phyloP scores from a whole-genome alignment of 2,113 vertebrate genomes.

The Podarcis muralis region DNA sequence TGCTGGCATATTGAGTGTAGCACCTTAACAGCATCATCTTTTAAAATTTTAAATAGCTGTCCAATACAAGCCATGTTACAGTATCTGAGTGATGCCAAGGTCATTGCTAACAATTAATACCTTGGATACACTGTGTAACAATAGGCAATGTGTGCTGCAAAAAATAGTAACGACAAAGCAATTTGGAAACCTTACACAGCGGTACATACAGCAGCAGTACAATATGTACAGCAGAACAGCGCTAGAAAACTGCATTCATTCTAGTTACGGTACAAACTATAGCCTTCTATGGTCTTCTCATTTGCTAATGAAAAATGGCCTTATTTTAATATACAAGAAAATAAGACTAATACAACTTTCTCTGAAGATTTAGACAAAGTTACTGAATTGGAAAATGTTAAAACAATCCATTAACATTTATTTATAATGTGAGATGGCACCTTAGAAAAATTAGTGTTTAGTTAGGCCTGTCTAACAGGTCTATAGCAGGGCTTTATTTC shows the following conservation, averaged over 20 bases:
- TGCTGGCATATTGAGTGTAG: too few relatives aligned
- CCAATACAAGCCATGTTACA: not conserved
- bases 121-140: not conserved
- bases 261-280: not conserved
- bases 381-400: not conserved
- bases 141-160: not conserved
- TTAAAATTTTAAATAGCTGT: too few relatives aligned
- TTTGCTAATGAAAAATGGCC: not conserved
- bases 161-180: not conserved
- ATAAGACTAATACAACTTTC: not conserved
- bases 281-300: not conserved
- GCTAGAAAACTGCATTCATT: not conserved
- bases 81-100: not conserved
- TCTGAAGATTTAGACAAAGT: not conserved
- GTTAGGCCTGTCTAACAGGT: too few relatives aligned
- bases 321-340: not conserved
- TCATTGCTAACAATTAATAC: not conserved
- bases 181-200: not conserved
- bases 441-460: not conserved
- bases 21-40: too few relatives aligned
- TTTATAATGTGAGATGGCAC: not conserved
- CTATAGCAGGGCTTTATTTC: too few relatives aligned
- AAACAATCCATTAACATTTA: not conserved
- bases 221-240: slow-evolving; percentile 5
- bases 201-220: not conserved